These are phyloP conservation scores for Patella vulgata DNA, from an alignment of 1,140 invertebrate species.

Conservation along the genomic window DNA sequence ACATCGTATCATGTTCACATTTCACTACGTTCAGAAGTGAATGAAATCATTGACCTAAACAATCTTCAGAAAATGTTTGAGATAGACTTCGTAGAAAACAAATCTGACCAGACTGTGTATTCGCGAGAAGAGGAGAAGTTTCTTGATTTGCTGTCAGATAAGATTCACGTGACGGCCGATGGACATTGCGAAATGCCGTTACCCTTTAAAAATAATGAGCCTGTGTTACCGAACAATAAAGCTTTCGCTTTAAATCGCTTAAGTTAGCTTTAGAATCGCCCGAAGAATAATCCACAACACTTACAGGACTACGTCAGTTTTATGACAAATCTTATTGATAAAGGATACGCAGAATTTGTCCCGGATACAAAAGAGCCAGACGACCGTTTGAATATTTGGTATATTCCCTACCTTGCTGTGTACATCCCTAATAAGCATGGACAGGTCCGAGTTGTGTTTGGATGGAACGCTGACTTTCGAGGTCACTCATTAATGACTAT, in stretches of 20 bases:
- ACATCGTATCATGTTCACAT: too few relatives aligned
- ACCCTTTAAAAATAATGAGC: slow-evolving; percentile 13
- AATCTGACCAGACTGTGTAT: neutral
- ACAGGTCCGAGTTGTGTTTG: slow-evolving; percentile 35
- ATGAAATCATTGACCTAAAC: neutral
- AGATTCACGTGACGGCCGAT: slow-evolving; percentile 5
- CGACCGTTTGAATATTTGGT: slow-evolving; percentile 27
- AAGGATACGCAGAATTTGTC: slow-evolving; percentile 23
- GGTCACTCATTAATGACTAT: slow-evolving; percentile 44
- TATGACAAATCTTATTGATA: slow-evolving; percentile 12
- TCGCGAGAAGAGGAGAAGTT: slow-evolving; percentile 26
- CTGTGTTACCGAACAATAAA: slow-evolving; percentile 13
- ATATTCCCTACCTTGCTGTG: slow-evolving; percentile 45
- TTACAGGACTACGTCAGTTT: slow-evolving; percentile 5
- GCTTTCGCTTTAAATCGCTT: slow-evolving; percentile 14
- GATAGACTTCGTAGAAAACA: slow-evolving; percentile 24
- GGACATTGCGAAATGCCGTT: slow-evolving; percentile 34
- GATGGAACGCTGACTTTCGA: slow-evolving; percentile 29
- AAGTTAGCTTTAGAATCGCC: neutral
- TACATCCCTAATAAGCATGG: slow-evolving; percentile 24
- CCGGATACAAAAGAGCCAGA: slow-evolving; percentile 4
- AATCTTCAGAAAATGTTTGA: slow-evolving; percentile 15
- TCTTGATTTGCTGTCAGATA: slow-evolving; percentile 5
- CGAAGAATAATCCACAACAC: slow-evolving; percentile 8
- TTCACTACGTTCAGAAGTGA: neutral